Percentiles rank a stretch among this genome's conserved stretches.
Conservation (phyloP, 2,113 vertebrate genomes). For the Cisticola juncidis region DNA sequence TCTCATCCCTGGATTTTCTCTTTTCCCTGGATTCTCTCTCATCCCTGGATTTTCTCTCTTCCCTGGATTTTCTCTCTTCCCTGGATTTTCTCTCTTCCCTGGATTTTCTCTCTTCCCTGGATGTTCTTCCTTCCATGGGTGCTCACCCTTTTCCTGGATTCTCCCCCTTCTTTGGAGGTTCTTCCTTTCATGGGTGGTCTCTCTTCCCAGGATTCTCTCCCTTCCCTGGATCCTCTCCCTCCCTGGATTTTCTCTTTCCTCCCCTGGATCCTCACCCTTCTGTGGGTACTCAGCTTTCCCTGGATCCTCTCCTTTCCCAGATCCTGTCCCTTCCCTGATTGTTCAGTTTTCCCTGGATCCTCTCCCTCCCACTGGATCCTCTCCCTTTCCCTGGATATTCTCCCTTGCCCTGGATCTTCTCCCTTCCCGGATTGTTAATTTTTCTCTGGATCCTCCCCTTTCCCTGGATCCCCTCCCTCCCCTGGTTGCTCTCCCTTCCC, state of each 20-base stretch:
- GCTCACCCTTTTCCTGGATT: neutral
- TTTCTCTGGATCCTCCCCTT: rapidly evolving
- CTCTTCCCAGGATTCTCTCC: neutral
- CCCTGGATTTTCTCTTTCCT: no score
- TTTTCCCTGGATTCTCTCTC: neutral
- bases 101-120: no score
- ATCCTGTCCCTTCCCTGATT: no score
- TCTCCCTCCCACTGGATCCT: no score
- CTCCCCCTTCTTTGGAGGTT: neutral
- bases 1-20: rapidly evolving
- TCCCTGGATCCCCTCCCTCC: rapidly evolving
- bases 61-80: no score
- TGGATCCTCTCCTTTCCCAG: no score
- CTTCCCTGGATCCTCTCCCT: neutral
- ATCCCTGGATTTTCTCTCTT: no score
- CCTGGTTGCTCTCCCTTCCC: rapidly evolving
- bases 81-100: no score
- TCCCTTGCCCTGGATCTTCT: rapidly evolving
- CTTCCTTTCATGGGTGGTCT: neutral
- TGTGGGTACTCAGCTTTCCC: no score
- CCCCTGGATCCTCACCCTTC: rapidly evolving
- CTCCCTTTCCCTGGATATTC: no score
- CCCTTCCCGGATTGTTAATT: no score
- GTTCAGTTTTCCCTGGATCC: no score
- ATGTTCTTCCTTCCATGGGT: neutral